phyloP scores from a whole-genome alignment of 2,797 vertebrate species.

The Phylloscopus collybita region DNA sequence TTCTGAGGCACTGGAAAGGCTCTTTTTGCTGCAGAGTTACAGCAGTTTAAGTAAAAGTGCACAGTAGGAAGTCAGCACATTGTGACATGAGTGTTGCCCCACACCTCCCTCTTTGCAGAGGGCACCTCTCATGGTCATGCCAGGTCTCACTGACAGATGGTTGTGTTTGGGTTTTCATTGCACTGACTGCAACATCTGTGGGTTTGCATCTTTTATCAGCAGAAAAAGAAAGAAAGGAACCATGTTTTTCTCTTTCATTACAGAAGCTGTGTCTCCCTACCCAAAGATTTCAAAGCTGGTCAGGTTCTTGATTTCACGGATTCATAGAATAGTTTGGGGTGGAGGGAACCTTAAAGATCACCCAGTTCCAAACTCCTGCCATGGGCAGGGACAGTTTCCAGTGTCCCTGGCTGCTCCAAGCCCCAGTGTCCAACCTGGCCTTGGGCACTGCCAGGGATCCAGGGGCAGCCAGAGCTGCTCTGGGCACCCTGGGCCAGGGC shows the following conservation, averaged over 20 bases:
- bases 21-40: not conserved
- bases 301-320: not conserved
- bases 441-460: not conserved
- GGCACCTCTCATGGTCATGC: not conserved
- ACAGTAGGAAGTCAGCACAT: not conserved
- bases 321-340: not conserved
- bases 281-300: not conserved
- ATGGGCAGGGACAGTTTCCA: not conserved
- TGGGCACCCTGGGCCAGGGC: not conserved
- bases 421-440: accelerated
- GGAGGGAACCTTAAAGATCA: not conserved
- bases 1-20: not conserved
- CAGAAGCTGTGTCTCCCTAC: not conserved
- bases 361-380: accelerated
- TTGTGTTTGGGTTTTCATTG: not conserved
- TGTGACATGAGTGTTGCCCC: not conserved
- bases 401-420: not conserved
- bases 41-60: not conserved
- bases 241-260: not conserved
- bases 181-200: not conserved
- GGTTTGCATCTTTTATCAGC: not conserved
- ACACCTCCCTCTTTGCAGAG: not conserved
- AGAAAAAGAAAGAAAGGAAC: not conserved
- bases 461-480: not conserved
- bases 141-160: not conserved